Conservation (phyloP, 2,888 invertebrate genomes). For the Gandaritis pyraliata region DNA sequence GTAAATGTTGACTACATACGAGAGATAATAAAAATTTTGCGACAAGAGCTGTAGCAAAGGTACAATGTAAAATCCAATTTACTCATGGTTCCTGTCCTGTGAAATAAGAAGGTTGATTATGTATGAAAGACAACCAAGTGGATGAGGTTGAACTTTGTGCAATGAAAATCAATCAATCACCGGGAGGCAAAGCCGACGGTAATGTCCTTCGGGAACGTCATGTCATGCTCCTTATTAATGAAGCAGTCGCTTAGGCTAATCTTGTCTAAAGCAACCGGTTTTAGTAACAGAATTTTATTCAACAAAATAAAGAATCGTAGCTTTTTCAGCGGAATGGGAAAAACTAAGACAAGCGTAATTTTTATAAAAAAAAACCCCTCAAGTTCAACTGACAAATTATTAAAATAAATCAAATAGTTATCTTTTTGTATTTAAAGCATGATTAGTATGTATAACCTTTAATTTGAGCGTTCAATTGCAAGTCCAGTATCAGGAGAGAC, state of each 20-base stretch:
- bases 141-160: conserved; percentile 49
- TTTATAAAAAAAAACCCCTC: not conserved
- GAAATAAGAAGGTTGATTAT: conserved; percentile 54
- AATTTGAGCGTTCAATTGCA: too few species aligned
- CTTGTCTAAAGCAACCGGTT: conserved; percentile 12
- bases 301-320: too few species aligned
- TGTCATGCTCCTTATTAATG: conserved; percentile 45
- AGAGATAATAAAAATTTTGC: conserved; percentile 58
- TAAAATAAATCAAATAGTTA: too few species aligned
- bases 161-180: conserved; percentile 59
- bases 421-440: not conserved
- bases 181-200: conserved; percentile 35
- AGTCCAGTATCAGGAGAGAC: conserved; percentile 45
- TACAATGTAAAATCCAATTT: conserved; percentile 69
- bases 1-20: conserved; percentile 59
- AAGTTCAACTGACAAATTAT: too few species aligned
- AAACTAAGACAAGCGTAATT: not conserved
- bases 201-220: conserved; percentile 43
- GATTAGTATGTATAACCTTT: too few species aligned
- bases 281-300: too few species aligned
- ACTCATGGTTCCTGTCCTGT: conserved; percentile 52
- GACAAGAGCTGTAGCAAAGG: conserved; percentile 52
- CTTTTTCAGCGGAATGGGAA: not conserved
- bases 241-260: conserved; percentile 25
- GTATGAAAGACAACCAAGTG: conserved; percentile 48